Conservation (phyloP, 2,113 vertebrate genomes). For the Athene noctua region DNA sequence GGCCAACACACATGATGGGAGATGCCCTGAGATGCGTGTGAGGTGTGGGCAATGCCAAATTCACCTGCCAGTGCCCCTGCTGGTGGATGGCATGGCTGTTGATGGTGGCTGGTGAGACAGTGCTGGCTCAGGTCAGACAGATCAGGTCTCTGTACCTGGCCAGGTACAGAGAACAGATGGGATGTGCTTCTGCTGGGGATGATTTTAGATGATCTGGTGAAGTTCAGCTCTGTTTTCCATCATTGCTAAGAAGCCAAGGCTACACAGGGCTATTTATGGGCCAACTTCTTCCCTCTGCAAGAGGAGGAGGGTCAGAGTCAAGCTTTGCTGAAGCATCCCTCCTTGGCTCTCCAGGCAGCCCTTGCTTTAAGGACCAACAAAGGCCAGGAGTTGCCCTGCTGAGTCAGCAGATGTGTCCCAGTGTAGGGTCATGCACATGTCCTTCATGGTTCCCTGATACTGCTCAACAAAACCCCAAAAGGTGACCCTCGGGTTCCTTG, state of each 20-base stretch:
- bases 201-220: neutral
- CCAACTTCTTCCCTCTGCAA: neutral
- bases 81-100: neutral
- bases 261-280: neutral
- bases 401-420: neutral
- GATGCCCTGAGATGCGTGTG: neutral
- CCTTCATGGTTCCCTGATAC: neutral
- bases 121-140: neutral
- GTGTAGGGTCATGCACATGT: neutral
- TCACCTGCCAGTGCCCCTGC: neutral
- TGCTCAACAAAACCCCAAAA: neutral
- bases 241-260: neutral
- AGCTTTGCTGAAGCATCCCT: neutral
- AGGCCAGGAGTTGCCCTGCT: neutral
- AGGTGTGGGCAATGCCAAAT: accelerated
- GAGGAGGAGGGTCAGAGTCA: neutral
- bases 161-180: neutral
- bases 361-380: neutral
- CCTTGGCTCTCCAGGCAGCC: neutral
- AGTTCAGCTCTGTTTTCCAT: neutral
- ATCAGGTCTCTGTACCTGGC: too few relatives aligned
- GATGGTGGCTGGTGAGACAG: neutral
- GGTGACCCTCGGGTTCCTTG: too few relatives aligned
- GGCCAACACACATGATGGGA: neutral
- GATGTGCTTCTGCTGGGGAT: neutral